Conservation (phyloP, 2,797 vertebrate species). For the Sebastes iracundus region DNA sequence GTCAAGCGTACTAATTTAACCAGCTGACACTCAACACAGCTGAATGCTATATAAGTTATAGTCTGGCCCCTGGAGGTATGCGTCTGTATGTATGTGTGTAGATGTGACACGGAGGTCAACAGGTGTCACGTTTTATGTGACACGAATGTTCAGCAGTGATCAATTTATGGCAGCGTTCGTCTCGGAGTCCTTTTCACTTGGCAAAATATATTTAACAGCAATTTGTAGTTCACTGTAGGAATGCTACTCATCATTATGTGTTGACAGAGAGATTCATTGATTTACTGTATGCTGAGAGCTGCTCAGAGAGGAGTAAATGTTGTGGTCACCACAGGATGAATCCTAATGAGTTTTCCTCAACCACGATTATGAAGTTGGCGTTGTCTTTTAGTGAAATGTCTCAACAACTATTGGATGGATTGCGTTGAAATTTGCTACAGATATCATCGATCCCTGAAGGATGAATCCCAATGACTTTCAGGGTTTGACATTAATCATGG, state of each 20-base stretch:
- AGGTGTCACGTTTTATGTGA: slow-evolving; percentile 62
- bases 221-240: neutral
- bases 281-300: neutral
- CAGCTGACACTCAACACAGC: slow-evolving; percentile 72
- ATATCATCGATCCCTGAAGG: neutral
- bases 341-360: neutral
- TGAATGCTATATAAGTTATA: slow-evolving; percentile 69
- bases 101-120: slow-evolving; percentile 50
- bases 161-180: slow-evolving; percentile 24
- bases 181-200: slow-evolving; percentile 19
- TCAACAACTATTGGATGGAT: neutral
- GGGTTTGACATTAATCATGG: no score
- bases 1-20: slow-evolving; percentile 52
- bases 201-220: slow-evolving; percentile 5
- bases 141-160: slow-evolving; percentile 7
- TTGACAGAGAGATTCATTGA: neutral
- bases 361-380: neutral
- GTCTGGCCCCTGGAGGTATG: slow-evolving; percentile 41
- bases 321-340: neutral
- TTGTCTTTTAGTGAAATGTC: no score
- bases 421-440: neutral
- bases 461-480: neutral
- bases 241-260: neutral
- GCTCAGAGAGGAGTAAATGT: neutral
- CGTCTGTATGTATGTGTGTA: neutral